A percentile compares a stretch with the other conserved stretches of the same genome.
phyloP scores from a whole-genome alignment of 2,888 invertebrate species.

The Teinopalpus imperialis region DNA sequence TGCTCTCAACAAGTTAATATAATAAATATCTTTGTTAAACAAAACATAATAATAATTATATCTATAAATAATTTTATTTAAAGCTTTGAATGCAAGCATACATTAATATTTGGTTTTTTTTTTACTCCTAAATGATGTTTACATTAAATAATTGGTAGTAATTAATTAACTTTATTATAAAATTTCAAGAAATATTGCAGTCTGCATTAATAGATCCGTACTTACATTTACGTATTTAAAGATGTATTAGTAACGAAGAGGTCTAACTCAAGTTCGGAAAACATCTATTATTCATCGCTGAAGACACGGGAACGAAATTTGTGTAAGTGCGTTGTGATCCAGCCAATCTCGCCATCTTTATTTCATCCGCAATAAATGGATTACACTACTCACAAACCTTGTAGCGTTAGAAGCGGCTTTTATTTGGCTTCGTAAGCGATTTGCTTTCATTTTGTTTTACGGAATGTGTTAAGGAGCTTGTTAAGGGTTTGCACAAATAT shows the following conservation, averaged over 20 bases:
- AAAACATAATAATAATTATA: too few species aligned
- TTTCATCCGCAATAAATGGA: slow-evolving; percentile 76
- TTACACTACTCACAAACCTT: slow-evolving; percentile 66
- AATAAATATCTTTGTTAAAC: too few species aligned
- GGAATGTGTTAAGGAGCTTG: slow-evolving; percentile 15
- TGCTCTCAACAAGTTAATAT: too few species aligned
- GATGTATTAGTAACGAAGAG: slow-evolving; percentile 34
- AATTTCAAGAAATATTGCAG: too few species aligned
- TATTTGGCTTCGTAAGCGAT: slow-evolving; percentile 47
- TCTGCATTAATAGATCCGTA: too few species aligned
- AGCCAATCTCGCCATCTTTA: slow-evolving; percentile 75
- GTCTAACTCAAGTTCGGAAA: slow-evolving; percentile 52
- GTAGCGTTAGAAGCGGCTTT: slow-evolving; percentile 57
- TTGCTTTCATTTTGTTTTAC: slow-evolving; percentile 33
- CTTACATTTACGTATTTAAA: slow-evolving; percentile 11
- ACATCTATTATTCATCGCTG: slow-evolving; percentile 75
- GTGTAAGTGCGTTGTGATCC: slow-evolving; percentile 79
- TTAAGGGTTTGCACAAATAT: slow-evolving; percentile 14
- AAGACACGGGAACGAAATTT: slow-evolving; percentile 77
- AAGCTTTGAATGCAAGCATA: too few species aligned
- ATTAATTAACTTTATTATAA: too few species aligned
- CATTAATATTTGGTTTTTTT: too few species aligned
- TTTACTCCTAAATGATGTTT: too few species aligned
- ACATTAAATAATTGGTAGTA: too few species aligned
- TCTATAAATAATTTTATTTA: too few species aligned